Evolutionary conservation across 1,140 invertebrate genomes (phyloP).

Genomic region (Megalonaias nervosa): DNA sequence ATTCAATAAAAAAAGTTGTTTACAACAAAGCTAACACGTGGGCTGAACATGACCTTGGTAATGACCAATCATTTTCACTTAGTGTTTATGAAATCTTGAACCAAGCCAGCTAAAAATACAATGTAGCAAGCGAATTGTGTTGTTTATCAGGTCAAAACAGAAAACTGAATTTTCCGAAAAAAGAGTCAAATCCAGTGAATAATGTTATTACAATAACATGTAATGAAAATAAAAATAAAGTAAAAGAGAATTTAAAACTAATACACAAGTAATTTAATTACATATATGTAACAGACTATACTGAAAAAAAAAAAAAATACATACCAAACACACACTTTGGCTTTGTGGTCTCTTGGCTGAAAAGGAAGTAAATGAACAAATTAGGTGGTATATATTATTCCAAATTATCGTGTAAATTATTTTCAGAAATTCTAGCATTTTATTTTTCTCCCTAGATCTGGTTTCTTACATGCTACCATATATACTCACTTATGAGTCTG

Average conservation of each 20-base stretch:
- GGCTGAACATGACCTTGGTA: background rate
- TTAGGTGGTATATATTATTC: background rate
- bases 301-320: conserved; percentile 24
- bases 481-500: background rate
- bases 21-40: too few relatives aligned
- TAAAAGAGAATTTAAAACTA: too few relatives aligned
- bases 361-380: conserved; percentile 38
- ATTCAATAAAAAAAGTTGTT: too few relatives aligned
- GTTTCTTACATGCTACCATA: background rate
- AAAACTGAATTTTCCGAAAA: too few relatives aligned
- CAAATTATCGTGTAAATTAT: background rate
- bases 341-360: conserved; percentile 64
- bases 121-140: too few relatives aligned
- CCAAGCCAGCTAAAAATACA: too few relatives aligned
- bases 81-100: background rate
- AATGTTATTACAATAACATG: too few relatives aligned
- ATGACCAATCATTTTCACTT: background rate
- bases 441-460: background rate
- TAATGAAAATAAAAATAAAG: too few relatives aligned
- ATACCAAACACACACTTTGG: conserved; percentile 66
- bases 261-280: too few relatives aligned
- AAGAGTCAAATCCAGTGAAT: too few relatives aligned
- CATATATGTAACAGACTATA: background rate
- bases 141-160: too few relatives aligned
- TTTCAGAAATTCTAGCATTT: background rate